Base-by-base conservation (phyloP, 1,140 invertebrate species). In the Nilaparvata lugens region DNA sequence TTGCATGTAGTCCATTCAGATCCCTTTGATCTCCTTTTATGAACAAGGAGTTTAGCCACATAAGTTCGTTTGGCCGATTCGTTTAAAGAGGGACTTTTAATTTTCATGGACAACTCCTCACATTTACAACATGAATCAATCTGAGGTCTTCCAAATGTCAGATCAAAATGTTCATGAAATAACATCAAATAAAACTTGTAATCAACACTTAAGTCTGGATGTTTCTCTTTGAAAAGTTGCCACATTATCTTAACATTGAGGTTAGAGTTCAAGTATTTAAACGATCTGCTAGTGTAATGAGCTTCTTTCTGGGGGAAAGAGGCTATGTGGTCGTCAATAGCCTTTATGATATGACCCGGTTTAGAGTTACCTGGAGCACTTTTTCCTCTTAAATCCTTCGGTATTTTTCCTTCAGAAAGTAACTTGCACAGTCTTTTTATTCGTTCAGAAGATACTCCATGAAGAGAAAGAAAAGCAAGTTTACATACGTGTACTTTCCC, bases 21-120 rank as follows among this genome's bases (percentile, higher is more conserved):
- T 16, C 56, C 38, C 61, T 66, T 65, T 28, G 58, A 52, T 56
- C 52, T 62, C 21, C 54, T 51, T 56, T 70, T 69, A 66, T 57
- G 66, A 60, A 64, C 64, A 54, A 57, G 24, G 56, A 64, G 67
- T 66, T 71, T 64, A 56, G 65, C 65, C 58, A 61, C 61, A 60
- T 67, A 62, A 40, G 64, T 62, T 60, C 64, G 62, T 63, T 69
- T 70, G 23, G 62, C 63, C 58, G 61, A 60, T 24, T 68, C 63
- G 62, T 51, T 56, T 6, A 66, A 53, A 31, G 43, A 54, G 43
- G 25, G 54, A 18, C 42, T 56, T 57, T 62, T 64, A 18, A 62
- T 31, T 57, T 64, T 62, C 14, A 25, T 25, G n/a, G 24, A 40
- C 48, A 45, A 45, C 13, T 45, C 42, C 19, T 45, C 42, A 19